phyloP scores from a whole-genome alignment of 1,140 invertebrate species.

The Lycorma delicatula region DNA sequence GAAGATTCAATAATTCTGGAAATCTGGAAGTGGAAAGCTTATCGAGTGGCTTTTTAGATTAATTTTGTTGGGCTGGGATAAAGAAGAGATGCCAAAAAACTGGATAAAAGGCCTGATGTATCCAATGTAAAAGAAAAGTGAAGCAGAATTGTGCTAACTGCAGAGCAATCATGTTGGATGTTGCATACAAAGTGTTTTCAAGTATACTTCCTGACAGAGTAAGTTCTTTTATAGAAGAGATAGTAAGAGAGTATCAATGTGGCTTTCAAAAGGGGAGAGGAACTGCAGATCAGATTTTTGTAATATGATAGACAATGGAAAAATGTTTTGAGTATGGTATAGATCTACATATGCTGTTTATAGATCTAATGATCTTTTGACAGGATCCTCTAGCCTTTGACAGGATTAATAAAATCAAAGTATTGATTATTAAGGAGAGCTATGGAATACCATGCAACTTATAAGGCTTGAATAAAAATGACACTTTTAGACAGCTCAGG shows the following conservation, averaged over 20 bases:
- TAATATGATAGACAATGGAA: constrained; percentile 13
- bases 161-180: constrained; percentile 22
- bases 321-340: constrained; percentile 16
- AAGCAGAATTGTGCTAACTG: constrained; percentile 24
- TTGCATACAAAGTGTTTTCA: constrained; percentile 12
- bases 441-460: too few species aligned
- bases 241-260: constrained; percentile 24
- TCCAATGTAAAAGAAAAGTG: constrained; percentile 25
- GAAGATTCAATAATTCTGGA: too few species aligned
- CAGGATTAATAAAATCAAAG: constrained; percentile 11
- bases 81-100: constrained; percentile 23
- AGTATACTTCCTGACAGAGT: constrained; percentile 5
- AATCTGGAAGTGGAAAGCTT: constrained; percentile 5
- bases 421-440: too few species aligned
- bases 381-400: constrained; percentile 24
- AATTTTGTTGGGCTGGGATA: constrained; percentile 17
- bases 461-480: too few species aligned
- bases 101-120: constrained; percentile 20
- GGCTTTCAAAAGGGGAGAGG: constrained; percentile 18
- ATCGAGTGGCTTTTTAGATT: not conserved
- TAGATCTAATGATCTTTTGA: too few species aligned
- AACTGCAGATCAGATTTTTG: constrained; percentile 23
- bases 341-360: constrained; percentile 19
- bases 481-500: too few species aligned
- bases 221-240: constrained; percentile 7